These are phyloP conservation scores for Leptonema lineaticorne DNA, from an alignment of 1,140 invertebrate species.

Conservation along the genomic window DNA sequence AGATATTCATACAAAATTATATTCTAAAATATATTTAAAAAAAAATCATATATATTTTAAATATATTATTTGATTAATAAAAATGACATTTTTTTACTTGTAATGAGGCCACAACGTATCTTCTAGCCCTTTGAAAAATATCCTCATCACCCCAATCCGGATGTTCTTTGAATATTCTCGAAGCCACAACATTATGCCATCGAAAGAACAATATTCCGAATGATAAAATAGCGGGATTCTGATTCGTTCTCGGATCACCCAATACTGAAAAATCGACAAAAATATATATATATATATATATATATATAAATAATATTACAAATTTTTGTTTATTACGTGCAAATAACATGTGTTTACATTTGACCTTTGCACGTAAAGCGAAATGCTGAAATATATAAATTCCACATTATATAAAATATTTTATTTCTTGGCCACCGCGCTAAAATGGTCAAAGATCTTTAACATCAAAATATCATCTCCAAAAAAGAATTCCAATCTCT, in stretches of 20 bases:
- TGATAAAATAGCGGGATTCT: conserved; percentile 92
- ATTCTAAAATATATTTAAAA: conserved; percentile 66
- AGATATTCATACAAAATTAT: conserved; percentile 97
- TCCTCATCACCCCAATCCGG: conserved; percentile 93
- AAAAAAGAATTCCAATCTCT: too few species aligned
- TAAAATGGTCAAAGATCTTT: too few species aligned
- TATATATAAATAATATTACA: too few species aligned
- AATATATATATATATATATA: too few species aligned
- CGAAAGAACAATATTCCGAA: conserved; percentile 93
- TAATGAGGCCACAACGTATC: conserved; percentile 88
- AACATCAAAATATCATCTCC: too few species aligned
- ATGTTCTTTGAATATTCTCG: conserved; percentile 72
- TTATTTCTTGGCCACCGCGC: too few species aligned
- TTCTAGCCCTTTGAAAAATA: conserved; percentile 85
- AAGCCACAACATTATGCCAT: conserved; percentile 93
- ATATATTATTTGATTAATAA: neutral
- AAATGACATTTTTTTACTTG: conserved; percentile 65
- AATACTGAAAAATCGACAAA: conserved; percentile 86
- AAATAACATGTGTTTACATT: too few species aligned
- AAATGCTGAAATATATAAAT: too few species aligned
- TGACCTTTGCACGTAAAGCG: too few species aligned
- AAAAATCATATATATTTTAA: neutral
- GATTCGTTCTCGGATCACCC: conserved; percentile 94
- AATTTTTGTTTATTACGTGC: too few species aligned
- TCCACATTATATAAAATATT: too few species aligned